phyloP scores from a whole-genome alignment of 2,113 vertebrate species.

The Serilophus lunatus region DNA sequence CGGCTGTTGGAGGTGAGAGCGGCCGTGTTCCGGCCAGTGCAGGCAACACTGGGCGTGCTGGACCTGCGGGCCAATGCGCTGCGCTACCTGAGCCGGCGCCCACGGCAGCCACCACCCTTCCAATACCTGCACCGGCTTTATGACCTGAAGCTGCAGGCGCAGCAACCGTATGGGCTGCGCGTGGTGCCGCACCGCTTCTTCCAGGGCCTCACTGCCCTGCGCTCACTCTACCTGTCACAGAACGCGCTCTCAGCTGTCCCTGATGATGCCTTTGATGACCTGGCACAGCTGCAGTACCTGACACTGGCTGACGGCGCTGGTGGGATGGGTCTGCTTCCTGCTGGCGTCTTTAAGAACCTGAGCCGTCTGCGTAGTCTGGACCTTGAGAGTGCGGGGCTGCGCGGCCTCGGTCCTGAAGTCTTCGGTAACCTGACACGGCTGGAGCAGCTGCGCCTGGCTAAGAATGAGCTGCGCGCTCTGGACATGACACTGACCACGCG shows the following conservation, averaged over 20 bases:
- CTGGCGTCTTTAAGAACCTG: slow-evolving; percentile 82
- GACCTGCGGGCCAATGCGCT: slow-evolving; percentile 54
- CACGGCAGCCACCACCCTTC: slow-evolving; percentile 58
- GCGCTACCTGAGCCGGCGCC: slow-evolving; percentile 30
- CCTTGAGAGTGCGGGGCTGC: slow-evolving; percentile 76
- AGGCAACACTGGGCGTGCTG: slow-evolving; percentile 39
- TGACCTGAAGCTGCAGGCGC: slow-evolving; percentile 56
- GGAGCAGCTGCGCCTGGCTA: slow-evolving; percentile 66
- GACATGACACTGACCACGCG: neutral
- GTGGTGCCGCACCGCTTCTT: slow-evolving; percentile 55
- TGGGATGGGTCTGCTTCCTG: slow-evolving; percentile 59
- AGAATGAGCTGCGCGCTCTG: slow-evolving; percentile 76
- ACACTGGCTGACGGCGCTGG: slow-evolving; percentile 72
- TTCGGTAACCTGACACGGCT: slow-evolving; percentile 81
- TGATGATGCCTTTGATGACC: slow-evolving; percentile 74
- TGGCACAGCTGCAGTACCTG: slow-evolving; percentile 71
- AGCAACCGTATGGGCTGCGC: slow-evolving; percentile 59
- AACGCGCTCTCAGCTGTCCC: slow-evolving; percentile 72
- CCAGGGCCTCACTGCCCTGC: slow-evolving; percentile 57
- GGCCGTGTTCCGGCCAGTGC: neutral
- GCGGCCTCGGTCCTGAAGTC: slow-evolving; percentile 35
- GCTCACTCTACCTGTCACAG: slow-evolving; percentile 70
- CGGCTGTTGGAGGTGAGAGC: slow-evolving; percentile 52
- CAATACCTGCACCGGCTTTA: slow-evolving; percentile 54
- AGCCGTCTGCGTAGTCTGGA: slow-evolving; percentile 63